Evolutionary conservation across 2,113 vertebrate genomes (phyloP).

Genomic region (Thymallus thymallus): DNA sequence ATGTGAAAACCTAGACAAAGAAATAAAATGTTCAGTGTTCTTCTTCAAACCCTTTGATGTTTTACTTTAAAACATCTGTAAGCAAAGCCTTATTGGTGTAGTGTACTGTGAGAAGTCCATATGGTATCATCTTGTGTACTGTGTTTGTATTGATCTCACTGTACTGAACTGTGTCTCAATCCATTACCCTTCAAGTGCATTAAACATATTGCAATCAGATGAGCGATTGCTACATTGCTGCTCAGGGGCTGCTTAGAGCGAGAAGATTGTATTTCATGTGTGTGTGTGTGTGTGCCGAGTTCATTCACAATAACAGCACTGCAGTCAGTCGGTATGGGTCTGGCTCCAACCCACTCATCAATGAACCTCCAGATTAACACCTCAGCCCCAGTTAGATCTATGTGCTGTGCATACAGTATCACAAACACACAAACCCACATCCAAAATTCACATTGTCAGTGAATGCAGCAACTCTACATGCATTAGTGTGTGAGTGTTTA

Average conservation of each 20-base stretch:
- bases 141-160: slow-evolving; percentile 9
- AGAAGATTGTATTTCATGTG: slow-evolving; percentile 8
- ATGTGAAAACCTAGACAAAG: background rate
- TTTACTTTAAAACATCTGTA: background rate
- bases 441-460: no score
- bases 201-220: slow-evolving; percentile 30
- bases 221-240: slow-evolving; percentile 1
- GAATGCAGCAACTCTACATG: no score
- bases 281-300: slow-evolving; percentile 3
- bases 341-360: background rate
- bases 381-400: background rate
- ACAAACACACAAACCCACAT: no score
- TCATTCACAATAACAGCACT: slow-evolving; percentile 1
- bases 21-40: no score
- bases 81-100: background rate
- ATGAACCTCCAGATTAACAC: background rate
- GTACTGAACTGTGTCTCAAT: background rate
- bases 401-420: background rate
- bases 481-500: no score
- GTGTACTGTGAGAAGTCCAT: background rate
- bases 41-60: background rate
- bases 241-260: slow-evolving; percentile 5
- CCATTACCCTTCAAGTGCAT: slow-evolving; percentile 15
- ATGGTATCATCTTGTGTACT: slow-evolving; percentile 7
- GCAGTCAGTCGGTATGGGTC: background rate